These are phyloP conservation scores for Pterocles orientalis DNA, from an alignment of 2,113 vertebrate species.

Conservation along the genomic window DNA sequence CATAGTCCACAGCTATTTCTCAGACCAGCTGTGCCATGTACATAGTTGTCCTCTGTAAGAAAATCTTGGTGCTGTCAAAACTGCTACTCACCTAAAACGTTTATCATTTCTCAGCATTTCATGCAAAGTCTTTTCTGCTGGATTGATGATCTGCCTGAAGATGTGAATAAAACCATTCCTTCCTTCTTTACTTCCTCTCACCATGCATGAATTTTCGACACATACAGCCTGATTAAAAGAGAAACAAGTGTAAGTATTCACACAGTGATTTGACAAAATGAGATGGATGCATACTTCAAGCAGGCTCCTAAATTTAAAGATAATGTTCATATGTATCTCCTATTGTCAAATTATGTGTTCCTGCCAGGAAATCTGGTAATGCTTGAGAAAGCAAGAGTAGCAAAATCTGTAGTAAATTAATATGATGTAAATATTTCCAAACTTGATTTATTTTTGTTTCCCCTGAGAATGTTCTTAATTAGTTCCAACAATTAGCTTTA, in stretches of 20 bases:
- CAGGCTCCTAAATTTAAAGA: not conserved
- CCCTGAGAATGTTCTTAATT: not conserved
- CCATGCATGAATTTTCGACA: constrained; percentile 94
- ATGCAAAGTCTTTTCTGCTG: constrained; percentile 84
- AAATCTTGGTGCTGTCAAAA: not conserved
- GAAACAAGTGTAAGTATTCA: not conserved
- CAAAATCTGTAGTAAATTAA: not conserved
- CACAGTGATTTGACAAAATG: not conserved
- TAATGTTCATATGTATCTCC: not conserved
- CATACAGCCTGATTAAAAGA: constrained; percentile 86
- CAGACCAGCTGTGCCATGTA: not conserved
- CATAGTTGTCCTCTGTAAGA: accelerated
- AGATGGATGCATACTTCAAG: not conserved
- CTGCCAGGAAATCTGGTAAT: not conserved
- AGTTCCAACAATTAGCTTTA: not conserved
- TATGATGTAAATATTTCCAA: not conserved
- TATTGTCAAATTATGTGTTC: not conserved
- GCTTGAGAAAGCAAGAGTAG: not conserved
- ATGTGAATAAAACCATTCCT: constrained; percentile 92
- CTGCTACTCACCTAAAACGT: constrained; percentile 84
- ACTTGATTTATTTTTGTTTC: not conserved
- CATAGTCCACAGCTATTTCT: not conserved
- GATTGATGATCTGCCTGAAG: constrained; percentile 85
- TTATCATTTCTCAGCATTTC: constrained; percentile 85
- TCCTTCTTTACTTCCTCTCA: constrained; percentile 95